Conservation (phyloP, 2,797 vertebrate genomes). For the Erethizon dorsatum region DNA sequence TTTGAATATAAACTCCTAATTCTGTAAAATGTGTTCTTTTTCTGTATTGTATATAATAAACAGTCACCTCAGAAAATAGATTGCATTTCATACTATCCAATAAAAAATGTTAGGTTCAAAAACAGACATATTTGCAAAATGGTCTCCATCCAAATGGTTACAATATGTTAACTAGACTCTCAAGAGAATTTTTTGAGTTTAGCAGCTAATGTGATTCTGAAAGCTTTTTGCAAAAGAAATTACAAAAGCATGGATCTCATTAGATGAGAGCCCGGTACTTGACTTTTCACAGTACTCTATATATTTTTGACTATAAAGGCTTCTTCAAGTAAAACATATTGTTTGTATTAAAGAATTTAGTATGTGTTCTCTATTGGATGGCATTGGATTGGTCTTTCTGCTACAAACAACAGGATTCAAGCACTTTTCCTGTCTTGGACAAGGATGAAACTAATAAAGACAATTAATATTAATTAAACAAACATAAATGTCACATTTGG, state of each 20-base stretch:
- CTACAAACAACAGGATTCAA: not conserved
- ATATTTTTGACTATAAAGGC: not conserved
- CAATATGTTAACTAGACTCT: not conserved
- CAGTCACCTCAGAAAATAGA: not conserved
- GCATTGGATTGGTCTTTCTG: not conserved
- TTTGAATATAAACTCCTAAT: not conserved
- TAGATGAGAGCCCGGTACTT: not conserved
- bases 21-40: not conserved
- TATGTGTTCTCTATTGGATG: not conserved
- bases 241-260: not conserved
- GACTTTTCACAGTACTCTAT: not conserved
- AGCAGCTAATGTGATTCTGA: not conserved
- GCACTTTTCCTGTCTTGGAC: not conserved
- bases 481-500: slow-evolving; percentile 18
- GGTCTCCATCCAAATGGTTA: not conserved
- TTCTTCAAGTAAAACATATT: not conserved
- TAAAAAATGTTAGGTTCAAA: not conserved
- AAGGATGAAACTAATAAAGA: not conserved
- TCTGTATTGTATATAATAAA: not conserved
- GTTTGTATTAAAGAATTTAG: not conserved
- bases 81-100: not conserved
- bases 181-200: not conserved
- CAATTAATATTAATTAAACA: not conserved
- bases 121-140: not conserved
- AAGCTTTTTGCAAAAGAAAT: not conserved